Conservation (phyloP, 2,888 invertebrate genomes). For the Lasioglossum pauxillum region DNA sequence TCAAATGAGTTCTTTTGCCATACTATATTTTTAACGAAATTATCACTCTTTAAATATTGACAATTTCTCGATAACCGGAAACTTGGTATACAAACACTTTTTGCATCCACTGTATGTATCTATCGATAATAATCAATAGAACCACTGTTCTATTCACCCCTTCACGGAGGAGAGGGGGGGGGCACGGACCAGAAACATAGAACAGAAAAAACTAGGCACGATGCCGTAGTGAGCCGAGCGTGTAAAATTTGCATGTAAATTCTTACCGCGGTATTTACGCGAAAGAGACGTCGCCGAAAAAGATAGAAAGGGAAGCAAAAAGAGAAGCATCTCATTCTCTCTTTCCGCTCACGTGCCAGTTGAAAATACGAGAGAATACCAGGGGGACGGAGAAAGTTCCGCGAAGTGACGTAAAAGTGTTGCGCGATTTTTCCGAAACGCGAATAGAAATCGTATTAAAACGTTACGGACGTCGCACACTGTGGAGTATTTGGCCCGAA, state of each 20-base stretch:
- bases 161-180: no score
- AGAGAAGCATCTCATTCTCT: conserved; percentile 8
- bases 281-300: conserved; percentile 37
- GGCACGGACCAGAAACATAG: background rate
- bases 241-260: conserved; percentile 53
- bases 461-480: background rate
- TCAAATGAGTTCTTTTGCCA: no score
- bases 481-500: no score
- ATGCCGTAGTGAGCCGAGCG: conserved; percentile 30
- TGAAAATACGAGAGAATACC: conserved; percentile 9
- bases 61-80: background rate
- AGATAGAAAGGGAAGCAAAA: background rate
- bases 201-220: conserved; percentile 10
- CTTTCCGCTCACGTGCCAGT: conserved; percentile 20
- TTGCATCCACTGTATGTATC: background rate
- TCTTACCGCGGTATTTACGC: conserved; percentile 46
- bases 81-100: background rate
- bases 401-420: background rate
- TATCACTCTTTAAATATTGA: background rate
- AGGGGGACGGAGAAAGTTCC: background rate
- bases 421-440: conserved; percentile 26
- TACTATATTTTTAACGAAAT: background rate
- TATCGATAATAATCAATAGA: conserved; percentile 45
- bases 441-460: background rate
- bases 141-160: background rate